A percentile compares a stretch with the other conserved stretches of the same genome.
Evolutionary conservation across 1,140 invertebrate genomes (phyloP).

Genomic region (Dinoponera quadriceps): DNA sequence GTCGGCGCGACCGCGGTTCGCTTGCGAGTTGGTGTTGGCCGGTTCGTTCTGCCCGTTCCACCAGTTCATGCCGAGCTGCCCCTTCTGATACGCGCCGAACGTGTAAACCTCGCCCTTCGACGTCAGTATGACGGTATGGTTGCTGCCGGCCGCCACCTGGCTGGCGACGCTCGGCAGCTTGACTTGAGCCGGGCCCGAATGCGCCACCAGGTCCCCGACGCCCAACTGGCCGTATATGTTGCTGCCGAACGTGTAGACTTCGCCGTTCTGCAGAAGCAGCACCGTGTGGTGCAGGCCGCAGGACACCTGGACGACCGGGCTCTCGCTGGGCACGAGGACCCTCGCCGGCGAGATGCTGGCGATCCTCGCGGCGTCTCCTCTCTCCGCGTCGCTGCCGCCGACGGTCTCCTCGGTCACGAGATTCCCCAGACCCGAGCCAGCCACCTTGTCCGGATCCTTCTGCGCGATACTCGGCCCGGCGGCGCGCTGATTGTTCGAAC

Average conservation of each 20-base stretch:
- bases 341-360: slow-evolving; percentile 93
- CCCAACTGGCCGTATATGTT: slow-evolving; percentile 98
- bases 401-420: slow-evolving; percentile 83
- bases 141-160: slow-evolving; percentile 96
- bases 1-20: slow-evolving; percentile 79
- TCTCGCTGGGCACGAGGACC: slow-evolving; percentile 89
- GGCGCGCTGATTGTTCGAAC: slow-evolving; percentile 79
- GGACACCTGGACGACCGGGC: slow-evolving; percentile 92
- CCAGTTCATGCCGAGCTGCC: slow-evolving; percentile 92
- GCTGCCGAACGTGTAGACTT: slow-evolving; percentile 96
- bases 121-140: slow-evolving; percentile 97
- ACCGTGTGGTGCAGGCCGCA: slow-evolving; percentile 96
- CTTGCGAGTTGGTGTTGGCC: slow-evolving; percentile 76
- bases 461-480: slow-evolving; percentile 77
- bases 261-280: slow-evolving; percentile 88
- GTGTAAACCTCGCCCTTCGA: slow-evolving; percentile 96
- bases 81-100: slow-evolving; percentile 97
- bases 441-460: slow-evolving; percentile 75
- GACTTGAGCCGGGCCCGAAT: slow-evolving; percentile 92
- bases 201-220: slow-evolving; percentile 92
- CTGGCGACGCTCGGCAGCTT: slow-evolving; percentile 89
- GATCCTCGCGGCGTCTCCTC: slow-evolving; percentile 88
- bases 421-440: slow-evolving; percentile 72
- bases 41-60: slow-evolving; percentile 79
- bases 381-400: slow-evolving; percentile 88